Evolutionary conservation across 1,140 invertebrate species (phyloP).

Genomic region (Leptestheria dahalacensis): DNA sequence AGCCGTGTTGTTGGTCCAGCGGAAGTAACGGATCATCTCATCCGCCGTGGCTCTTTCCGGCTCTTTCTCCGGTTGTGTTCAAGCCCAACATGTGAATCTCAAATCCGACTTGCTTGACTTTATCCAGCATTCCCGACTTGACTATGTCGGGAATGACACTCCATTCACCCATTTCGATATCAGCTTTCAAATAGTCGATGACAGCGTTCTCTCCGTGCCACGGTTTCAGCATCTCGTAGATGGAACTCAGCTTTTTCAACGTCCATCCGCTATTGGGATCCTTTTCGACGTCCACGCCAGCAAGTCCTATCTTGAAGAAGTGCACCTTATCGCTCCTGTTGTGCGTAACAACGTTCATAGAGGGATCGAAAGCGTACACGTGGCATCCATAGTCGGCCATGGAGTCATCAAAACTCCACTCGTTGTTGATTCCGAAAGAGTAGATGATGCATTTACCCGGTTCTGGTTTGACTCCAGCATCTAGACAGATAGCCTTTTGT

Average conservation of each 20-base stretch:
- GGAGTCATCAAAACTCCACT: constrained; percentile 23
- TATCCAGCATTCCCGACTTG: background rate
- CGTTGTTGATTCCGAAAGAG: constrained; percentile 21
- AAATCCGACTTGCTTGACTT: background rate
- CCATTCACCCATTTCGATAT: constrained; percentile 2
- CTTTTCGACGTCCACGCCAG: background rate
- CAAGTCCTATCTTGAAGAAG: background rate
- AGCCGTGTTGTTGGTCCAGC: constrained; percentile 4
- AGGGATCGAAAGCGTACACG: constrained; percentile 22
- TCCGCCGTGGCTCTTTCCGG: background rate
- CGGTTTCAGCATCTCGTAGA: constrained; percentile 15
- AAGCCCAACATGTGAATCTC: background rate
- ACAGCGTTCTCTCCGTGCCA: constrained; percentile 9
- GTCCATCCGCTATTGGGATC: constrained; percentile 10
- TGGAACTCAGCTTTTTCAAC: background rate
- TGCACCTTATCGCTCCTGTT: background rate
- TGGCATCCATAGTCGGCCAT: constrained; percentile 20
- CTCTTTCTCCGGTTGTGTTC: background rate
- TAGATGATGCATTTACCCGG: constrained; percentile 18
- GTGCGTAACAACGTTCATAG: constrained; percentile 14
- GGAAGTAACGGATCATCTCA: background rate
- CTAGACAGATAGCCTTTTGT: constrained; percentile 13
- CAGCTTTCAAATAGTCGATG: constrained; percentile 17
- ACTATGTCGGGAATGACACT: constrained; percentile 2
- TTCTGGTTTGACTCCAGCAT: constrained; percentile 8